Evolutionary conservation across 2,888 invertebrate species (phyloP).

Genomic region (Apamea sordens): DNA sequence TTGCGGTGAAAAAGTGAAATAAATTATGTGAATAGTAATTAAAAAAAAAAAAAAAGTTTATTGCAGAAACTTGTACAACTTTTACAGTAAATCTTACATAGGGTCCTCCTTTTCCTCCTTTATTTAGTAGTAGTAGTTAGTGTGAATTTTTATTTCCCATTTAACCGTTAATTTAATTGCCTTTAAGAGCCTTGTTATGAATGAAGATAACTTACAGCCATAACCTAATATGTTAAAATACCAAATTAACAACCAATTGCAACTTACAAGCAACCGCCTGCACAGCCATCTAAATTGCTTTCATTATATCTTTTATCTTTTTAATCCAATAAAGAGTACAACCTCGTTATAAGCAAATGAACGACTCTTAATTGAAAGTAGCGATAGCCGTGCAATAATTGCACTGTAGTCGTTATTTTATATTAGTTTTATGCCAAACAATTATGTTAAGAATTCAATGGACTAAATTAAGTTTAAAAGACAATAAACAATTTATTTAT

Average conservation of each 20-base stretch:
- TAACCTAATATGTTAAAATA: not conserved
- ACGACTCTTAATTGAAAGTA: slow-evolving; percentile 18
- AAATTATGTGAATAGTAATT: too few species aligned
- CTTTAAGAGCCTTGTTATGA: not conserved
- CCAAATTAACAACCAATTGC: not conserved
- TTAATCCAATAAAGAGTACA: slow-evolving; percentile 28
- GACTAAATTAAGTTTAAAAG: not conserved
- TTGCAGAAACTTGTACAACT: too few species aligned
- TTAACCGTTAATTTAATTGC: not conserved
- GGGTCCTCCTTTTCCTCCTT: too few species aligned
- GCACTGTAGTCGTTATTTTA: not conserved
- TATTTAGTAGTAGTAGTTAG: too few species aligned
- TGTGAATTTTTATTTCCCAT: not conserved
- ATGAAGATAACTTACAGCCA: not conserved
- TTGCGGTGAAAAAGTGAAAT: too few species aligned
- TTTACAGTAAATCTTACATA: too few species aligned
- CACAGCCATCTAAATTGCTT: slow-evolving; percentile 2
- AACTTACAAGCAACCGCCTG: not conserved
- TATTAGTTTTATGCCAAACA: not conserved
- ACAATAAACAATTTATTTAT: too few species aligned
- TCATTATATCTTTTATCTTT: slow-evolving; percentile 15
- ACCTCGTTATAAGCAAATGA: slow-evolving; percentile 9
- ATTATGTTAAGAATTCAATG: not conserved
- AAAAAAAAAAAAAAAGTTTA: too few species aligned
- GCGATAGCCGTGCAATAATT: slow-evolving; percentile 9